Conservation (phyloP, 2,888 invertebrate species). For the Frankliniella fusca region DNA sequence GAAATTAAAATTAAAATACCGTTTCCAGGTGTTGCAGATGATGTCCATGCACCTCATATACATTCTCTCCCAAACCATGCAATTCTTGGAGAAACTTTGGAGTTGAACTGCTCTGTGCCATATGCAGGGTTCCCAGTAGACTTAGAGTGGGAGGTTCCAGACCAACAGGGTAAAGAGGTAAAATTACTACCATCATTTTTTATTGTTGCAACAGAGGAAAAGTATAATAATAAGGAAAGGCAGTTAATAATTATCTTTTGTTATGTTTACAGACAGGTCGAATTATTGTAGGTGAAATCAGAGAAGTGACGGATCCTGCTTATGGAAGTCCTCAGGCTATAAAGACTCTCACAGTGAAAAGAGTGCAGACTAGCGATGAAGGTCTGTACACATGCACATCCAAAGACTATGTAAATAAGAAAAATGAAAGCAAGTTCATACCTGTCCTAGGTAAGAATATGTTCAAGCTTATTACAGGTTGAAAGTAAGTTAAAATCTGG, state of each 20-base stretch:
- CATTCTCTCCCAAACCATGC: constrained; percentile 42
- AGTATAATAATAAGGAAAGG: not conserved
- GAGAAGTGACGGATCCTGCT: not conserved
- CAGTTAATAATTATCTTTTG: not conserved
- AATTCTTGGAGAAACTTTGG: constrained; percentile 44
- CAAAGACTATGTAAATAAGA: constrained; percentile 40
- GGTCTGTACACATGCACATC: constrained; percentile 48
- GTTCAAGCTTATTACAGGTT: constrained; percentile 23
- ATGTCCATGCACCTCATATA: not conserved
- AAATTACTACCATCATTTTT: not conserved
- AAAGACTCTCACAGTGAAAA: constrained; percentile 45
- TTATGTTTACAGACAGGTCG: not conserved
- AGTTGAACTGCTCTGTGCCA: constrained; percentile 44
- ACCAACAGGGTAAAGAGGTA: constrained; percentile 37
- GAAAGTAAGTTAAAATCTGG: constrained; percentile 38
- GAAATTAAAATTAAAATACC: too few species aligned
- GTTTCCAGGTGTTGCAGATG: not conserved
- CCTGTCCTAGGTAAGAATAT: constrained; percentile 39
- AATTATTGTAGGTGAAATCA: not conserved
- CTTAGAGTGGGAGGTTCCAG: constrained; percentile 45
- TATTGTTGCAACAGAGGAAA: not conserved
- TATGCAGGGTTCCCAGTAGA: constrained; percentile 41
- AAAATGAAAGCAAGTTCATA: constrained; percentile 38
- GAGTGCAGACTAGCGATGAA: constrained; percentile 45
- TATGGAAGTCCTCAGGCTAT: not conserved